Evolutionary conservation across 2,888 invertebrate species (phyloP), one percentile per base, ranked within the genome.

Genomic region (Thalpophila matura): DNA sequence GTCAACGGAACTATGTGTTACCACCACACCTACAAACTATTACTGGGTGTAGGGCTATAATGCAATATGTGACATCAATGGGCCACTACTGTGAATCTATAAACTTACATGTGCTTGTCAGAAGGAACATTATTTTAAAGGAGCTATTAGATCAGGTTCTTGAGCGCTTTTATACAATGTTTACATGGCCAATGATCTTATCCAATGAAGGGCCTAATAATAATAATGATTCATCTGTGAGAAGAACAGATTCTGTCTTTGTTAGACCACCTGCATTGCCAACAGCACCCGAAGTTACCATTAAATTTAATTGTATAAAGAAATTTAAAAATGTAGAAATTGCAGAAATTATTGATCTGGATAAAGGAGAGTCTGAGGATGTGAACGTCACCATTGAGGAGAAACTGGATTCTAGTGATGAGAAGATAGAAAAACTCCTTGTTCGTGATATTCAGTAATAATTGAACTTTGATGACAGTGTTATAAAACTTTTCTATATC

Each of bases 161-260:
- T 69, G 89, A 90, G 55, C 79, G 92, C 9, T 89, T 91, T 60
- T 85, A 88, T 66, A 49, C 70, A 29, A 73, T 93, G 40, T 92
- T 92, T 54, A 61, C 90, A 29, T 92, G 91, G 91, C 91, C 93
- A 12, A 80, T 92, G 85, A 63, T 92, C 29, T 80, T 92, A n/a
- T 90, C 93, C 0, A 90, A 89, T 75, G 84, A 82, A 61, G 12
- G 33, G 3, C 79, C 77, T 20, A 22, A 2, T 33, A 54, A 61
- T 2, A 46, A 24, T 29, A 35, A 7, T 31, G 43, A 37, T 16
- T 22, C 46, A 27, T 50, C 47, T 18, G 10, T 40, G 7, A 16
- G 50, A 10, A 62, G 57, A 46, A 58, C 0, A 29, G 35, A 59
- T 47, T 61, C 69, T 3, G 40, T 53, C 45, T 66, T 58, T 50